phyloP scores from a whole-genome alignment of 1,140 invertebrate genomes.

The Eriosoma lanigerum region DNA sequence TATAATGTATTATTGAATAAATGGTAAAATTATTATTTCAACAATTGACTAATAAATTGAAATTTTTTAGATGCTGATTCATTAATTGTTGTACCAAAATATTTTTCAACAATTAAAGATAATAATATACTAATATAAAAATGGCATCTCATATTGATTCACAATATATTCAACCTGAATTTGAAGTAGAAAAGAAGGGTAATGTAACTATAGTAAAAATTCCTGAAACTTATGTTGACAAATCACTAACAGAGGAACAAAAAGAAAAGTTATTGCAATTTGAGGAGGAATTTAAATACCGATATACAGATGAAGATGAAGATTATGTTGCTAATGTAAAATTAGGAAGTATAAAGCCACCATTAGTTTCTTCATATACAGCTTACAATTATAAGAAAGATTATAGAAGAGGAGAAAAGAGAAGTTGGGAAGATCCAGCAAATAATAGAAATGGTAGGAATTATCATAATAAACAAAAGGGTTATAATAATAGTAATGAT shows the following conservation, averaged over 20 bases:
- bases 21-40: no score
- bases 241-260: slow-evolving; percentile 58
- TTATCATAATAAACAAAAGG: background rate
- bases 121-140: slow-evolving; percentile 55
- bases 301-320: slow-evolving; percentile 62
- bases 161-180: background rate
- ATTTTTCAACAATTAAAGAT: slow-evolving; percentile 43
- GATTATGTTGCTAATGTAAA: slow-evolving; percentile 60
- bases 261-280: slow-evolving; percentile 61
- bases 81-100: slow-evolving; percentile 57
- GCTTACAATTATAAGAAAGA: slow-evolving; percentile 53
- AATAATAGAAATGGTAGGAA: background rate
- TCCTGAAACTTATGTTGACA: slow-evolving; percentile 54
- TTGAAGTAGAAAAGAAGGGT: slow-evolving; percentile 53
- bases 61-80: slow-evolving; percentile 37
- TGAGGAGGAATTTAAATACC: slow-evolving; percentile 62
- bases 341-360: slow-evolving; percentile 58
- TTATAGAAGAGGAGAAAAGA: background rate
- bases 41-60: no score
- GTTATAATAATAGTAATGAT: background rate
- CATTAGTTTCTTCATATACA: slow-evolving; percentile 62
- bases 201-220: slow-evolving; percentile 39
- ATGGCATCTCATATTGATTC: slow-evolving; percentile 43
- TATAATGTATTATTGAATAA: no score
- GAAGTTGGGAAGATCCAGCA: background rate